These are phyloP conservation scores for Ptiloglossa arizonensis DNA, from an alignment of 1,140 invertebrate species.

Conservation along the genomic window DNA sequence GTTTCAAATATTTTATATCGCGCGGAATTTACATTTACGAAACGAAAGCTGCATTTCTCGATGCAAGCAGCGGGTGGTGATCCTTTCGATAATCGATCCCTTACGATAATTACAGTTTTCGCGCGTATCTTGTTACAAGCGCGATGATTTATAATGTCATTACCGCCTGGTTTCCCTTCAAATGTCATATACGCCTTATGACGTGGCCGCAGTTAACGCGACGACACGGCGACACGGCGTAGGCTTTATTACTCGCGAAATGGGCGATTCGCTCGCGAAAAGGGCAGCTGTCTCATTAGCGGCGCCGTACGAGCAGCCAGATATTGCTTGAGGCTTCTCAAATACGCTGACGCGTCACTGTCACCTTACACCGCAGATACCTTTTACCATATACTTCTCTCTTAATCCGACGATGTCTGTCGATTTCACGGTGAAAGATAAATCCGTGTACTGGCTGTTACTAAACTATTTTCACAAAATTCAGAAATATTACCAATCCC, in stretches of 20 bases:
- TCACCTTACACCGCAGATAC: slow-evolving; percentile 44
- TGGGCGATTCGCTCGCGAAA: slow-evolving; percentile 68
- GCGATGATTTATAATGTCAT: slow-evolving; percentile 36
- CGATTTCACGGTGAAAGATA: slow-evolving; percentile 10
- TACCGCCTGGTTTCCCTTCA: slow-evolving; percentile 15
- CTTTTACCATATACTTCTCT: slow-evolving; percentile 49
- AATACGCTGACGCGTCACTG: slow-evolving; percentile 43
- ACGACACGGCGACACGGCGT: slow-evolving; percentile 36
- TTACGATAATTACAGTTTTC: background rate
- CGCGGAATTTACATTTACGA: too few relatives aligned
- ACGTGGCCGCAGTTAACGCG: slow-evolving; percentile 43
- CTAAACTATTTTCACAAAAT: background rate
- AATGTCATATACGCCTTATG: slow-evolving; percentile 31
- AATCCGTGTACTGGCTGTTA: background rate
- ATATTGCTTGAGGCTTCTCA: slow-evolving; percentile 40
- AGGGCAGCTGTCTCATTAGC: slow-evolving; percentile 71
- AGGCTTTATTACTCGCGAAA: slow-evolving; percentile 67
- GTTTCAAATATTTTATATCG: too few relatives aligned
- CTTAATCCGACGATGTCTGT: background rate
- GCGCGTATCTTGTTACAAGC: too few relatives aligned
- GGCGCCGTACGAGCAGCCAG: slow-evolving; percentile 31
- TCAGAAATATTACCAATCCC: too few relatives aligned
- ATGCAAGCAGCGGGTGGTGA: too few relatives aligned
- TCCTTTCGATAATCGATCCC: background rate
- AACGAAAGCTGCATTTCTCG: too few relatives aligned